These are phyloP conservation scores for Callionymus lyra DNA, from an alignment of 2,113 vertebrate genomes.

Conservation along the genomic window DNA sequence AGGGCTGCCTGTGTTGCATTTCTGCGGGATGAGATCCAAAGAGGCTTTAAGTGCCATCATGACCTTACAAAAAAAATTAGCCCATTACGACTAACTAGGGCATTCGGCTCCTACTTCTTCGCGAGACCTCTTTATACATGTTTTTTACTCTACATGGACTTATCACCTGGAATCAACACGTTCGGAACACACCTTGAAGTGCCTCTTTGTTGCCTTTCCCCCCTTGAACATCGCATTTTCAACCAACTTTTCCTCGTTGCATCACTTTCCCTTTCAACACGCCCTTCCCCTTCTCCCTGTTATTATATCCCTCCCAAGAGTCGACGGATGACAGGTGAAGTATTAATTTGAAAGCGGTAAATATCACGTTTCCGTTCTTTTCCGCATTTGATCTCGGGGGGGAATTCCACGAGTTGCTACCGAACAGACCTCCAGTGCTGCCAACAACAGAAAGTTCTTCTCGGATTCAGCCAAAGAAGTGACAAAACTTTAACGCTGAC, in stretches of 20 bases:
- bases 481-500: too few relatives aligned
- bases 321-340: constrained; percentile 38
- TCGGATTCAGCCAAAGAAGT: too few relatives aligned
- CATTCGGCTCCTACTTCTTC: constrained; percentile 54
- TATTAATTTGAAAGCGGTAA: constrained; percentile 57
- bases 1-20: constrained; percentile 60
- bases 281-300: constrained; percentile 22
- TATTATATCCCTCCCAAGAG: constrained; percentile 28
- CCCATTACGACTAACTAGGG: constrained; percentile 69
- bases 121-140: constrained; percentile 37
- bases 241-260: constrained; percentile 7
- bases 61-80: constrained; percentile 71
- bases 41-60: constrained; percentile 69
- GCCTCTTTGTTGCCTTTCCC: too few relatives aligned
- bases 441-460: constrained; percentile 33
- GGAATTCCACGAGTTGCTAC: constrained; percentile 79
- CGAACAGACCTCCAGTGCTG: constrained; percentile 65
- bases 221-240: too few relatives aligned
- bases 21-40: constrained; percentile 57
- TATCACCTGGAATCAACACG: too few relatives aligned
- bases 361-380: constrained; percentile 26
- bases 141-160: constrained; percentile 49
- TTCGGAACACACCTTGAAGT: too few relatives aligned
- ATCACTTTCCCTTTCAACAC: constrained; percentile 31
- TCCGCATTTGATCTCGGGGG: constrained; percentile 64